phyloP scores from a whole-genome alignment of 2,113 vertebrate species.

The Irena cyanogastra region DNA sequence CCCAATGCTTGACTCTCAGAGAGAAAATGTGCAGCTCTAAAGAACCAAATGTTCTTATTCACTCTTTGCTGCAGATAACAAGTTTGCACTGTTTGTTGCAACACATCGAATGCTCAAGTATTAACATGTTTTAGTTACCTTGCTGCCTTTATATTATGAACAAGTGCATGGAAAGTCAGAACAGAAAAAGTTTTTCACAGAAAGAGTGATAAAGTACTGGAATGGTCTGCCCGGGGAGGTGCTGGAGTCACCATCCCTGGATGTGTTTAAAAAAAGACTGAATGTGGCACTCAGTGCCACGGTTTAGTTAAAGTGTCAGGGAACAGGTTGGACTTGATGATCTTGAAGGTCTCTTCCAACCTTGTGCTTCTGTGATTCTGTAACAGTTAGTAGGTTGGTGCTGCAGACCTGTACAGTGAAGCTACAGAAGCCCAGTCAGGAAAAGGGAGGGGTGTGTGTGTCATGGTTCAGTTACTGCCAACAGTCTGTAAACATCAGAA shows the following conservation, averaged over 20 bases:
- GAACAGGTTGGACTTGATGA: too few relatives aligned
- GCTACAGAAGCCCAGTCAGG: not conserved
- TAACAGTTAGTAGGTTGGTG: not conserved
- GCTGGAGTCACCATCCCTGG: too few relatives aligned
- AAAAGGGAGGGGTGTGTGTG: fast-evolving
- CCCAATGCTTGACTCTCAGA: not conserved
- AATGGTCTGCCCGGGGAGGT: too few relatives aligned
- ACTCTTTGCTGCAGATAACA: not conserved
- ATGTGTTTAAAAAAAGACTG: too few relatives aligned
- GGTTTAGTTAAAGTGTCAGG: too few relatives aligned
- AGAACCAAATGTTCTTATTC: not conserved
- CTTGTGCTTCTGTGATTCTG: too few relatives aligned
- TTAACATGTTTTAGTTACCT: not conserved
- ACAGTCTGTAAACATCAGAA: not conserved
- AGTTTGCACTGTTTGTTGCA: not conserved
- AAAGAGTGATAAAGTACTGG: too few relatives aligned
- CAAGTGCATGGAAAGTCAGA: not conserved
- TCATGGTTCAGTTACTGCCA: not conserved
- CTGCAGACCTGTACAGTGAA: not conserved
- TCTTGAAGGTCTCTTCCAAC: too few relatives aligned
- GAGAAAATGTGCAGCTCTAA: not conserved
- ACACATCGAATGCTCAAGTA: not conserved
- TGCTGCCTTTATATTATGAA: not conserved
- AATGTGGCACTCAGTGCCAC: too few relatives aligned
- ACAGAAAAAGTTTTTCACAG: too few relatives aligned